Evolutionary conservation across 1,140 invertebrate genomes (phyloP), one percentile per base, ranked within the genome.

Genomic region (Formica selysi): DNA sequence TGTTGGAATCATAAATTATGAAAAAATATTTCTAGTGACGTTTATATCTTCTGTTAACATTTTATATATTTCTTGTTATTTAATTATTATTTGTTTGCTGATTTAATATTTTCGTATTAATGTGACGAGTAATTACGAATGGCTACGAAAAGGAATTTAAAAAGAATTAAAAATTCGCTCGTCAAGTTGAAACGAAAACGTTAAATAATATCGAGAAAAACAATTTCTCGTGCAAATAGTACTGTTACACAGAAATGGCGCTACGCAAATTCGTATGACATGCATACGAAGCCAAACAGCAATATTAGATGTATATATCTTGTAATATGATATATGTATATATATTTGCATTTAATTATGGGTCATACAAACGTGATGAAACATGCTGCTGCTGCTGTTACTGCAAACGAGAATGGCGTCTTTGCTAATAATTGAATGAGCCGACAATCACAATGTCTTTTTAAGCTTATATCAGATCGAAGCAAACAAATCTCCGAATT

Each of bases 251-350:
- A 62, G 59, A 22, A 83, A 89, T 89, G 83, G 71, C 51, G 76
- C 76, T 89, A 85, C 67, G 70, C 48, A 76, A 79, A 62, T 85
- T 90, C 76, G 86, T 68, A 85, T 62, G 61, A 44, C n/a, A 59
- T 19, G 32, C 22, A 70, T 70, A 83, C 54, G 51, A 89, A 91
- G 92, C 91, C 92, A 93, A 93, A 94, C 89, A 93, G 93, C 92
- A 94, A 94, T 94, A 94, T 93, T 94, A 94, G 92, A 85, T 94
- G 92, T 94, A 94, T 90, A 94, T 93, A 94, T 86, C 88, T 89
- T 94, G 93, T 94, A 93, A 94, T 92, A 93, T 79, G 91, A 92
- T 85, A 87, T 85, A 87, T 93, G 91, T 93, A 93, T 87, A 93
- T 90, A 89, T 86, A 86, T 80, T 86, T 67, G 73, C 78, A 74